Evolutionary conservation across 2,113 vertebrate species (phyloP).

Genomic region (Gopherus flavomarginatus): DNA sequence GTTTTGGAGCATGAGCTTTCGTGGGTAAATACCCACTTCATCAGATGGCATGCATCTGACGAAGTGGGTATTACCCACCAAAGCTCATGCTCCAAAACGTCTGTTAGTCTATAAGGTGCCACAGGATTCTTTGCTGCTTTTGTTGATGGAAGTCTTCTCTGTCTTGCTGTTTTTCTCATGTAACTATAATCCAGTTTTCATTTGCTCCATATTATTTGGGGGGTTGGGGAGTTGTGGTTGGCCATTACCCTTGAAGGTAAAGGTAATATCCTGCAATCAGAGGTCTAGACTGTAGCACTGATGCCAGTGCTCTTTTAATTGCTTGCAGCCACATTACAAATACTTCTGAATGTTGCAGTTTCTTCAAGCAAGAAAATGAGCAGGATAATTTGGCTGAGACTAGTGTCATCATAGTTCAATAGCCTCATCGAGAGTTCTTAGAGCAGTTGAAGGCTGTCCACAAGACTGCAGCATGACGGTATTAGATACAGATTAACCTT

Average conservation of each 20-base stretch:
- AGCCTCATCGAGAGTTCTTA: not conserved
- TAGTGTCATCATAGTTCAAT: not conserved
- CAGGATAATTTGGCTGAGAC: not conserved
- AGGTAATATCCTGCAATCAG: not conserved
- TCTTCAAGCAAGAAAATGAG: not conserved
- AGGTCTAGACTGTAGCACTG: accelerated
- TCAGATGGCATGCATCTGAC: too few relatives aligned
- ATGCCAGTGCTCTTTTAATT: not conserved
- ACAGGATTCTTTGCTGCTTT: too few relatives aligned
- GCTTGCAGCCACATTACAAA: not conserved
- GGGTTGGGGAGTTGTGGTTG: not conserved
- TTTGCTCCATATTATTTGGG: not conserved
- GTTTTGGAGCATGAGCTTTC: too few relatives aligned
- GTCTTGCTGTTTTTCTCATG: not conserved
- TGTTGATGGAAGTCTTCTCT: not conserved
- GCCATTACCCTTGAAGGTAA: not conserved
- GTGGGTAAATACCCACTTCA: too few relatives aligned
- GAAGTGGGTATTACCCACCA: too few relatives aligned
- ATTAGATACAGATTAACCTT: not conserved
- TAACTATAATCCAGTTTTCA: not conserved
- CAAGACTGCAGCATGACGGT: not conserved
- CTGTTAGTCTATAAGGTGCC: too few relatives aligned
- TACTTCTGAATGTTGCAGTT: not conserved
- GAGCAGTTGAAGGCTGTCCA: not conserved
- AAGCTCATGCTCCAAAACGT: too few relatives aligned